These are phyloP conservation scores for Pavo muticus DNA, from an alignment of 2,113 vertebrate species.

Conservation along the genomic window DNA sequence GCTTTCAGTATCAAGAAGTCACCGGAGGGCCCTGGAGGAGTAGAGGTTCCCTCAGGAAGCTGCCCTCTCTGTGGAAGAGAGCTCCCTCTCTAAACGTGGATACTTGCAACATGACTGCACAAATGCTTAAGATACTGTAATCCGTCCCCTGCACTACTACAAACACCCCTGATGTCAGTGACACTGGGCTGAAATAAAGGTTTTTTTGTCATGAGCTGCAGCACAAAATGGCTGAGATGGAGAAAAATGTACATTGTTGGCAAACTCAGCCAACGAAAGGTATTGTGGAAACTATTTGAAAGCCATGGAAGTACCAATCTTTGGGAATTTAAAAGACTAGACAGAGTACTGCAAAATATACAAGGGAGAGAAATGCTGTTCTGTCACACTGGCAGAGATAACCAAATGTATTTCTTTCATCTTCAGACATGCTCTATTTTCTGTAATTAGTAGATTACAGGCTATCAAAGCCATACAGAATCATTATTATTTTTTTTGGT, in stretches of 20 bases:
- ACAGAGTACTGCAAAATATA: background rate
- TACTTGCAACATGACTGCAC: accelerated
- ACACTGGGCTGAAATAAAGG: background rate
- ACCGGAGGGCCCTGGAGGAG: background rate
- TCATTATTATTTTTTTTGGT: background rate
- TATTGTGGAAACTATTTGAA: background rate
- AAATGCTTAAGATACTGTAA: background rate
- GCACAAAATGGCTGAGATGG: background rate
- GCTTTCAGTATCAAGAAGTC: background rate
- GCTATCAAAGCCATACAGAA: background rate
- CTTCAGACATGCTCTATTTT: background rate
- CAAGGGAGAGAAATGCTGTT: background rate
- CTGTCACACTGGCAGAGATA: background rate
- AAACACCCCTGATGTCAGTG: accelerated
- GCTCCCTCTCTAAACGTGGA: background rate
- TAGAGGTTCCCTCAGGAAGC: background rate
- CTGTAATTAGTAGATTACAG: background rate
- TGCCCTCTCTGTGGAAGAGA: background rate
- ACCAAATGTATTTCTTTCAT: background rate
- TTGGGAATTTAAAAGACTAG: background rate
- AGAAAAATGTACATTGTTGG: background rate
- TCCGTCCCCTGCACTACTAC: background rate
- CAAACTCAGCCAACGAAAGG: background rate
- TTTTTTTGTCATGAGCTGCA: background rate
- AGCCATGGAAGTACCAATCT: background rate